phyloP scores from a whole-genome alignment of 2,113 vertebrate species.

The Vanacampus margaritifer region DNA sequence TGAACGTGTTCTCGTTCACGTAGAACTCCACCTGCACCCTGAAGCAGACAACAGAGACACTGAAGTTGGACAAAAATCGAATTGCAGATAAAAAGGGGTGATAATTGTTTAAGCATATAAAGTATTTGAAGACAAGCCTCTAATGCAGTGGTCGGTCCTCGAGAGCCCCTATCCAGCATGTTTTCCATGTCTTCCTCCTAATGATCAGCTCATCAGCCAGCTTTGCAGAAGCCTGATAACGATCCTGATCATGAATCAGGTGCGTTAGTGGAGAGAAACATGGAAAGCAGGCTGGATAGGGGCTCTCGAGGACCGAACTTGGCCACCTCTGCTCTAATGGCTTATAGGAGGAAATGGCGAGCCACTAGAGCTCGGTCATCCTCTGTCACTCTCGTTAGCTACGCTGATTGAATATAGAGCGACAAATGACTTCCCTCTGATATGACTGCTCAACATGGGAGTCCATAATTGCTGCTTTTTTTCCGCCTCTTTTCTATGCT shows the following conservation, averaged over 20 bases:
- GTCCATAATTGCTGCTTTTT: constrained; percentile 63
- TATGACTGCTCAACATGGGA: constrained; percentile 66
- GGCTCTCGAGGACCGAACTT: too few species aligned
- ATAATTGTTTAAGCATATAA: constrained; percentile 45
- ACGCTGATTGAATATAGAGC: constrained; percentile 71
- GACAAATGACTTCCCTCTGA: constrained; percentile 73
- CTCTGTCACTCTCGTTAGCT: constrained; percentile 65
- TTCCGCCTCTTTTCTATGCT: constrained; percentile 33
- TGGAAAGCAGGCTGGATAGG: too few species aligned
- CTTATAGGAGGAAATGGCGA: constrained; percentile 64
- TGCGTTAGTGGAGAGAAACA: too few species aligned
- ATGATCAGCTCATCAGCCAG: too few species aligned
- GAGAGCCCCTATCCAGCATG: too few species aligned
- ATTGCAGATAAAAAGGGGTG: constrained; percentile 23
- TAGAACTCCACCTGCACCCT: constrained; percentile 84
- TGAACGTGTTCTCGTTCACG: constrained; percentile 84
- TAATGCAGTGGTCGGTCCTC: too few species aligned
- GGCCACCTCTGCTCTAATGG: too few species aligned
- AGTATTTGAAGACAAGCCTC: constrained; percentile 46
- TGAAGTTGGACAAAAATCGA: constrained; percentile 1
- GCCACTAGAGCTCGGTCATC: constrained; percentile 53
- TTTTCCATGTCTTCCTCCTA: too few species aligned
- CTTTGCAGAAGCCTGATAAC: too few species aligned
- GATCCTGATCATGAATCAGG: too few species aligned
- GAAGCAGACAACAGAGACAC: constrained; percentile 27